These are phyloP conservation scores for Drosophila auraria DNA, from an alignment of 1,140 invertebrate genomes.

Conservation along the genomic window DNA sequence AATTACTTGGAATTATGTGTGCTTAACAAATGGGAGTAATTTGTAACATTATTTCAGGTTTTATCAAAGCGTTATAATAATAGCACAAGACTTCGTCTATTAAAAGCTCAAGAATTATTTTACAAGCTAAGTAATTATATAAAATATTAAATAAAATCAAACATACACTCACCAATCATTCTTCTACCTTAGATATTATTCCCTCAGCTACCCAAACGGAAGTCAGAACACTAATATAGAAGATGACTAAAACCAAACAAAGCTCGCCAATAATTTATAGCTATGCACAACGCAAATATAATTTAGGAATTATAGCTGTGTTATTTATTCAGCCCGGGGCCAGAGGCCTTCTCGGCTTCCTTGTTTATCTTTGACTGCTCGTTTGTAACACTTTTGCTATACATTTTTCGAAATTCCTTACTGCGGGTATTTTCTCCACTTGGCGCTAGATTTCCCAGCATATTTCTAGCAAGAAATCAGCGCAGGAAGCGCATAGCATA, in stretches of 20 bases:
- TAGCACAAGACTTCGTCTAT: too few species aligned
- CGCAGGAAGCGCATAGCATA: slow-evolving; percentile 77
- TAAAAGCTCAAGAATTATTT: too few species aligned
- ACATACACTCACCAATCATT: slow-evolving; percentile 7
- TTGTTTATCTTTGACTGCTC: slow-evolving; percentile 15
- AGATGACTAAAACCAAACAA: slow-evolving; percentile 28
- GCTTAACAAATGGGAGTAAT: too few species aligned
- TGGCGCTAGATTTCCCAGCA: slow-evolving; percentile 54
- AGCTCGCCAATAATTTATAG: slow-evolving; percentile 31
- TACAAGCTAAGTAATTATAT: too few species aligned
- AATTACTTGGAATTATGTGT: too few species aligned
- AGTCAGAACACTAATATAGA: slow-evolving; percentile 11
- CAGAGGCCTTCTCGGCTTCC: slow-evolving; percentile 21
- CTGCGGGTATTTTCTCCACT: slow-evolving; percentile 25
- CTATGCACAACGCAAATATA: slow-evolving; percentile 35
- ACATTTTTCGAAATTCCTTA: slow-evolving; percentile 22
- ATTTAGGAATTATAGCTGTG: slow-evolving; percentile 20
- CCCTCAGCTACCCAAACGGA: slow-evolving; percentile 10
- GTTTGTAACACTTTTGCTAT: slow-evolving; percentile 25
- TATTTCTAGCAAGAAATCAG: slow-evolving; percentile 72
- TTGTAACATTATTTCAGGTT: too few species aligned
- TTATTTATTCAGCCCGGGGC: slow-evolving; percentile 5
- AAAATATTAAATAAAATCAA: not conserved
- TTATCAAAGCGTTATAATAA: too few species aligned
- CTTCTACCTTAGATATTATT: not conserved